A percentile compares a stretch with the other conserved stretches of the same genome.
These are phyloP conservation scores for Diadromus collaris DNA, from an alignment of 2,888 invertebrate species.

Conservation along the genomic window DNA sequence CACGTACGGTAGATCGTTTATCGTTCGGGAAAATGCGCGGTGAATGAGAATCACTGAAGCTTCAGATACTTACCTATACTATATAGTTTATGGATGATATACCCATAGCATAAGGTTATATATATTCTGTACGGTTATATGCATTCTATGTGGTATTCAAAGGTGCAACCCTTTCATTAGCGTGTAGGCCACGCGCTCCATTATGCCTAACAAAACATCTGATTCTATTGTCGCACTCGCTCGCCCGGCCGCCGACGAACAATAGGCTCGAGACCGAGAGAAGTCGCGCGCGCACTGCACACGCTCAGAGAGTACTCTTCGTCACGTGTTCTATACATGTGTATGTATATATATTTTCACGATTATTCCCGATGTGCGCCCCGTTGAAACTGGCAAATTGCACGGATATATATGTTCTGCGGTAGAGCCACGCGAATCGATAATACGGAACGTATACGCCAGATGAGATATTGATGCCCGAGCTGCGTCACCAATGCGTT, in stretches of 20 bases:
- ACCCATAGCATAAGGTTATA: neutral
- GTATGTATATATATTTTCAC: conserved; percentile 59
- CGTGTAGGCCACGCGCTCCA: conserved; percentile 78
- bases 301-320: conserved; percentile 50
- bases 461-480: neutral
- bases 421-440: neutral
- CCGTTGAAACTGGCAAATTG: conserved; percentile 76
- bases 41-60: conserved; percentile 49
- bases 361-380: conserved; percentile 73
- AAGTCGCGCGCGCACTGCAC: conserved; percentile 67
- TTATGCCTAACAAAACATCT: conserved; percentile 78
- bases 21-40: no score
- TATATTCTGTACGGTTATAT: conserved; percentile 19
- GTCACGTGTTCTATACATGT: conserved; percentile 73
- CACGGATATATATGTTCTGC: conserved; percentile 60
- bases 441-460: neutral
- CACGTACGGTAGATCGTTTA: no score
- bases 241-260: conserved; percentile 44
- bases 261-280: conserved; percentile 53
- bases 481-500: neutral
- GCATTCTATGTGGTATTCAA: conserved; percentile 69
- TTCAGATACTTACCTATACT: conserved; percentile 7
- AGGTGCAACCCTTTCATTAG: conserved; percentile 79
- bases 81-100: conserved; percentile 18
- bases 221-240: conserved; percentile 75